Percentiles rank a stretch among this genome's conserved stretches.
These are phyloP conservation scores for Lepeophtheirus salmonis DNA, from an alignment of 1,140 invertebrate species.

Conservation along the genomic window DNA sequence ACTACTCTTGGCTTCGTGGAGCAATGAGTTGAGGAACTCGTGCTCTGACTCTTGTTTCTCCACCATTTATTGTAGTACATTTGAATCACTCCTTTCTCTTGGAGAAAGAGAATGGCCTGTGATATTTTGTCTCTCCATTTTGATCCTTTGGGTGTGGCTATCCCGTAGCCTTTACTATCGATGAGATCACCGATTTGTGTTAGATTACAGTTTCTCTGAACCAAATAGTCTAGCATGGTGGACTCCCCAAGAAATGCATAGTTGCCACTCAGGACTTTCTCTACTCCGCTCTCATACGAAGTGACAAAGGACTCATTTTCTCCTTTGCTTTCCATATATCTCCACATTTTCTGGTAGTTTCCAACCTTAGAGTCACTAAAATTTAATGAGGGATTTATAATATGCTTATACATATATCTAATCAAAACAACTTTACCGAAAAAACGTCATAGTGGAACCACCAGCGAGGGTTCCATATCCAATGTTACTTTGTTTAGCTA, in stretches of 20 bases:
- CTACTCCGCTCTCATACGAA: constrained; percentile 55
- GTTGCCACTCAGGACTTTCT: constrained; percentile 49
- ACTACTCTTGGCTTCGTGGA: not conserved
- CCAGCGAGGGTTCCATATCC: constrained; percentile 55
- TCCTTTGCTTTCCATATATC: constrained; percentile 49
- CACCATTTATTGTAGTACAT: constrained; percentile 54
- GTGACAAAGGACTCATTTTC: constrained; percentile 28
- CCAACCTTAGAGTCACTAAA: constrained; percentile 54
- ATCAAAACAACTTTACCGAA: constrained; percentile 37
- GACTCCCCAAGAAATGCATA: constrained; percentile 92
- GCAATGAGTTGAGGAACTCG: constrained; percentile 46
- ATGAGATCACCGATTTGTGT: constrained; percentile 77
- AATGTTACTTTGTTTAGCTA: constrained; percentile 62
- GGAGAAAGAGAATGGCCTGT: constrained; percentile 49
- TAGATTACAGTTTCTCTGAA: constrained; percentile 73
- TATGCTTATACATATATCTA: not conserved
- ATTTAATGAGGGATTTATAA: not conserved
- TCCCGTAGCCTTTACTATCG: constrained; percentile 77
- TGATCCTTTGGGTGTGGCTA: constrained; percentile 63
- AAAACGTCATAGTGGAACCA: constrained; percentile 61
- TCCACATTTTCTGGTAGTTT: constrained; percentile 71
- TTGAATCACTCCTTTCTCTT: constrained; percentile 50
- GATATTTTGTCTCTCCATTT: constrained; percentile 54
- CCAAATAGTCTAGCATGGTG: constrained; percentile 69
- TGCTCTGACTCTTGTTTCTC: constrained; percentile 36